These are phyloP conservation scores for Cantharis lateralis DNA, from an alignment of 2,888 invertebrate genomes.

Conservation along the genomic window DNA sequence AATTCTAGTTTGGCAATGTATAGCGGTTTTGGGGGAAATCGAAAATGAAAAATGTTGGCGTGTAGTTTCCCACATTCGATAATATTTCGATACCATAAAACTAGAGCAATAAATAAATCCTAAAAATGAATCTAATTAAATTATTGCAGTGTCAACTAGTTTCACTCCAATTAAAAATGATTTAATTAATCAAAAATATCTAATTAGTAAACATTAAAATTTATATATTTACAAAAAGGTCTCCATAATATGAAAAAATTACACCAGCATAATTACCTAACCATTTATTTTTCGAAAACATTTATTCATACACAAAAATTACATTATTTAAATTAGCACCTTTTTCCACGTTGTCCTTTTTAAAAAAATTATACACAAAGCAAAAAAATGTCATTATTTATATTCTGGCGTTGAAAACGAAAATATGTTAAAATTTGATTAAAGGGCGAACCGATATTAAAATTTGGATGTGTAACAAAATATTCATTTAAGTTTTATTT, in stretches of 20 bases:
- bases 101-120: neutral
- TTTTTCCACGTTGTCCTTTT: neutral
- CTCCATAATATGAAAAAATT: neutral
- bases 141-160: neutral
- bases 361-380: neutral
- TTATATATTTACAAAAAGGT: neutral
- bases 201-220: neutral
- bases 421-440: neutral
- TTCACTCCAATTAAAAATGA: neutral
- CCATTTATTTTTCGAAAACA: neutral
- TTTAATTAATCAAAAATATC: neutral
- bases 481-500: neutral
- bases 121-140: neutral
- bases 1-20: neutral
- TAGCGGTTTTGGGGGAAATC: slow-evolving; percentile 4
- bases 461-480: neutral
- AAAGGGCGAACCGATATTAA: neutral
- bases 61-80: neutral
- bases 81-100: neutral
- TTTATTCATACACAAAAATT: neutral
- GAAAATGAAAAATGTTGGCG: slow-evolving; percentile 2
- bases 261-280: neutral
- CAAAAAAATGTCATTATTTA: neutral
- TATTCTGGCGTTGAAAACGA: neutral
- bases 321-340: neutral